Evolutionary conservation across 2,797 vertebrate genomes (phyloP).

Genomic region (Myripristis jacobus): DNA sequence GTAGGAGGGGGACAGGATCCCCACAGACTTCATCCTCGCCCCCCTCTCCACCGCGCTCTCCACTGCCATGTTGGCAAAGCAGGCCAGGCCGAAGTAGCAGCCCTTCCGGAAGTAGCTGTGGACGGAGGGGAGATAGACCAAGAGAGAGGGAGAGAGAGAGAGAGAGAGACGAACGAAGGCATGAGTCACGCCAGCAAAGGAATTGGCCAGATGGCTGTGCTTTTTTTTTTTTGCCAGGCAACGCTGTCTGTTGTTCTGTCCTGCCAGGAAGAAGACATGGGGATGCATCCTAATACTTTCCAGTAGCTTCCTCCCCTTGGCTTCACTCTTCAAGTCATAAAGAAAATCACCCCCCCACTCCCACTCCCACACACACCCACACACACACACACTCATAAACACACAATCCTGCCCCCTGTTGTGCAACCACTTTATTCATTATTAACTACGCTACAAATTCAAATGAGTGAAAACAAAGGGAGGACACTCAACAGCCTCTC

Average conservation of each 20-base stretch:
- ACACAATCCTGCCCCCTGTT: too few relatives aligned
- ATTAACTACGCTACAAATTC: background rate
- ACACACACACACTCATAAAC: too few relatives aligned
- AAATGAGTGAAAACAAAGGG: background rate
- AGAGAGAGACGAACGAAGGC: conserved; percentile 41
- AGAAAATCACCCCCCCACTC: conserved; percentile 15
- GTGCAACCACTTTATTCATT: conserved; percentile 2
- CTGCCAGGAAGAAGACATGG: conserved; percentile 53
- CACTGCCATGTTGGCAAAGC: conserved; percentile 97
- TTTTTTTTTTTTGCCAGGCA: conserved; percentile 42
- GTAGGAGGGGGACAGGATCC: conserved; percentile 94
- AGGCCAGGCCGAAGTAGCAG: conserved; percentile 93
- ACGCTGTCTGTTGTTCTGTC: conserved; percentile 40
- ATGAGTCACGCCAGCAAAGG: conserved; percentile 63
- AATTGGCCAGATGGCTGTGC: conserved; percentile 70
- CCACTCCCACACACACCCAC: background rate
- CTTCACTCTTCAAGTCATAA: background rate
- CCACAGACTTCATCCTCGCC: conserved; percentile 96
- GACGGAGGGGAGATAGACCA: conserved; percentile 2
- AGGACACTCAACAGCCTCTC: background rate
- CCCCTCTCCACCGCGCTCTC: conserved; percentile 93
- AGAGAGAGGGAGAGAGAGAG: conserved; percentile 13
- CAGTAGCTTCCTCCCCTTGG: conserved; percentile 1
- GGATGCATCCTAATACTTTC: conserved; percentile 45
- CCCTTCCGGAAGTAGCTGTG: conserved; percentile 95